A percentile compares a stretch with the other conserved stretches of the same genome.
Evolutionary conservation across 2,113 vertebrate genomes (phyloP).

Genomic region (Archocentrus centrarchus): DNA sequence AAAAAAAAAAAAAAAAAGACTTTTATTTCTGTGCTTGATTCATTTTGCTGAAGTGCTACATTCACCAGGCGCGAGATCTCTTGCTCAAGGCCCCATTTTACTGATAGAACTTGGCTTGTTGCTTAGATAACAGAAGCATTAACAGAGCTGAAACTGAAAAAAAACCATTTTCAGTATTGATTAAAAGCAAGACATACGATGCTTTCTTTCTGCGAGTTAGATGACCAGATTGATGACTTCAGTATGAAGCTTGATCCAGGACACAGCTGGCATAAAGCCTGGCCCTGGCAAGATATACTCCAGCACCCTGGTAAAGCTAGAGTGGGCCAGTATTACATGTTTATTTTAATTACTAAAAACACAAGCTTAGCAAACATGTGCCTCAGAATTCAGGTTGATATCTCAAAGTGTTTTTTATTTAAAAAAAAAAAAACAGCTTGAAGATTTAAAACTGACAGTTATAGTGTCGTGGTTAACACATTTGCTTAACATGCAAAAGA

Average conservation of each 20-base stretch:
- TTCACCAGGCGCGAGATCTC: slow-evolving; percentile 7
- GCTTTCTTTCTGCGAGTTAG: background rate
- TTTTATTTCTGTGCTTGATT: background rate
- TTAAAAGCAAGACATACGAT: background rate
- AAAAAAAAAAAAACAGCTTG: background rate
- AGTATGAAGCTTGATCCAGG: background rate
- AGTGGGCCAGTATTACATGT: background rate
- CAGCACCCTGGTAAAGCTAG: background rate
- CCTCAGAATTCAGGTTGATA: background rate
- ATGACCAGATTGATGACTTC: background rate
- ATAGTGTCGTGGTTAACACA: too few relatives aligned
- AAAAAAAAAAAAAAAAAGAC: too few relatives aligned
- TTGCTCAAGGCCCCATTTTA: background rate
- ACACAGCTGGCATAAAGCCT: background rate
- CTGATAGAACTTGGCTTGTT: background rate
- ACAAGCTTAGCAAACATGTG: background rate
- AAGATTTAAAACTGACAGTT: too few relatives aligned
- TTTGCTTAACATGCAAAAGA: too few relatives aligned
- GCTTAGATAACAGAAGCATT: background rate
- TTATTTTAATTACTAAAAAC: slow-evolving; percentile 1
- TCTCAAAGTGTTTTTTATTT: background rate
- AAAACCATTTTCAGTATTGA: background rate
- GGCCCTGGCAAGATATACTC: background rate
- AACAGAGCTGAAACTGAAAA: background rate
- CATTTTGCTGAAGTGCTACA: slow-evolving; percentile 25